Evolutionary conservation across 2,797 vertebrate genomes (phyloP), one percentile per base, ranked within the genome.

Genomic region (Ispidina picta): DNA sequence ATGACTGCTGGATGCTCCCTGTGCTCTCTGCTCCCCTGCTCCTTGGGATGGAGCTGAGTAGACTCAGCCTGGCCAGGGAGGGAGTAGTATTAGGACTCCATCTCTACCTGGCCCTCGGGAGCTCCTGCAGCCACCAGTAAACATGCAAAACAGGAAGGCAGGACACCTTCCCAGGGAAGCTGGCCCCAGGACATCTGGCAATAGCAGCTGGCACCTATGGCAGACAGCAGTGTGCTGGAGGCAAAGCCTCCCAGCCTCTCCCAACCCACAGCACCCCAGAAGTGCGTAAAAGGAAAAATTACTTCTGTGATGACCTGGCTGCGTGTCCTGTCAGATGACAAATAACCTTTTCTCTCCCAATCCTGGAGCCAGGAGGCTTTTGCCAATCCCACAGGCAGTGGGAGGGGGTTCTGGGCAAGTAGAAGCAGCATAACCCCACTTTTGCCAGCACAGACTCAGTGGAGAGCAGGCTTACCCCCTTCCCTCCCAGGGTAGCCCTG

Each of bases 11-110:
- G 49, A 2, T 2, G 7, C 9, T 60, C 9, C 15, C 31, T 1
- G 0, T 2, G 43, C 59, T 33, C 43, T 28, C 23, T 12, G 62
- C 62, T 62, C 20, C 16, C 6, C 55, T 8, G 4, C 1, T 59
- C 19, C 56, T 31, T 3, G 14, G 35, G 14, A 66, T 0, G 2
- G 15, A 28, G 44, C 25, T 31, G 21, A n/a, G 31, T 0, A 2
- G 48, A 43, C 15, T 35, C 77, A 62, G 69, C 29, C 41, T 3
- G 11, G 39, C 23, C 39, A n/a, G 15, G 28, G 20, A 44, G n/a
- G 56, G n/a, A 54, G 18, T 44, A 51, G 39, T 9, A 44, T 33
- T 33, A 43, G 39, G 9, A 10, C 3, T 58, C 49, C 76, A 59
- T 48, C 49, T 51, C 83, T 46, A 15, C 60, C n/a, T 8, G 39